Conservation (phyloP, 2,797 vertebrate species). For the Lacerta agilis region DNA sequence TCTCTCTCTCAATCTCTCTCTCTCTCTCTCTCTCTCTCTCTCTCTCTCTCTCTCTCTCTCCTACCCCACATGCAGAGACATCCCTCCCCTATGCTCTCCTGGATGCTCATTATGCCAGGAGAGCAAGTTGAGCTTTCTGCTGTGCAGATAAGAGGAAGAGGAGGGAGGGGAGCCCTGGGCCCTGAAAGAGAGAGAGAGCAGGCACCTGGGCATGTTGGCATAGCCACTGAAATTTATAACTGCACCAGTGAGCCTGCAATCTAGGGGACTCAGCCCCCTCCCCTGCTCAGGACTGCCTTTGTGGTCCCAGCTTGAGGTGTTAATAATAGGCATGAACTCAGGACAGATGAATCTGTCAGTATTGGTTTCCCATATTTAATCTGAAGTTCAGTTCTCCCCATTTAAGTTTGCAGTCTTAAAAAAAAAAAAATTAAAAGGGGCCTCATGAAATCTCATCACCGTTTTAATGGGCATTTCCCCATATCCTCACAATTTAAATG, state of each 20-base stretch:
- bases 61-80: neutral
- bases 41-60: too few species aligned
- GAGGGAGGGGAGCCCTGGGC: neutral
- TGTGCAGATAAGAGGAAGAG: neutral
- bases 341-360: neutral
- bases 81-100: neutral
- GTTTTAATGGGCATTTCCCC: too few species aligned
- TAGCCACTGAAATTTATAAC: neutral
- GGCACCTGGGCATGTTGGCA: too few species aligned
- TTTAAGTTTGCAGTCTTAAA: too few species aligned
- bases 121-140: neutral
- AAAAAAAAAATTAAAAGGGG: too few species aligned
- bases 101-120: neutral
- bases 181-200: neutral
- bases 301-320: neutral
- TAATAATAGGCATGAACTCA: neutral
- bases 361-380: too few species aligned
- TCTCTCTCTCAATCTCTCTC: too few species aligned
- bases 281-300: neutral
- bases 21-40: too few species aligned
- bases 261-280: neutral
- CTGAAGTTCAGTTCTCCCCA: too few species aligned
- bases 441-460: too few species aligned
- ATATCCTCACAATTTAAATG: too few species aligned
- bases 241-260: neutral